A percentile compares a stretch with the other conserved stretches of the same genome.
Evolutionary conservation across 2,797 vertebrate genomes (phyloP).

Genomic region (Poecilia picta): DNA sequence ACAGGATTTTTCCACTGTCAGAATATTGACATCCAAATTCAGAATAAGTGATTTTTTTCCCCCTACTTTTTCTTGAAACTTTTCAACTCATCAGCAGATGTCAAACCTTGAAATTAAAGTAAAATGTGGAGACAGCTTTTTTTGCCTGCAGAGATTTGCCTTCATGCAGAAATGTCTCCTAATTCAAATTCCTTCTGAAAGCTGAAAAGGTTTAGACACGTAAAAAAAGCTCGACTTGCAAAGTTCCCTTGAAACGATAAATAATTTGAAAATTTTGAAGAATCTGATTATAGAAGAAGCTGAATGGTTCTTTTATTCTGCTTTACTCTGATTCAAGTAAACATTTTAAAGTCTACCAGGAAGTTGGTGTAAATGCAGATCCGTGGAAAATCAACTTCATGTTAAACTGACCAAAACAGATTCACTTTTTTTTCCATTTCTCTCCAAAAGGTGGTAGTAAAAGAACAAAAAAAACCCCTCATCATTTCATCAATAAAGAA

Average conservation of each 20-base stretch:
- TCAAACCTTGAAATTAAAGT: not conserved
- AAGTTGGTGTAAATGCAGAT: not conserved
- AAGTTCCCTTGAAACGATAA: not conserved
- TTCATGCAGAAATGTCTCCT: not conserved
- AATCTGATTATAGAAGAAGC: not conserved
- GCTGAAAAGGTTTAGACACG: not conserved
- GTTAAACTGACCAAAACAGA: not conserved
- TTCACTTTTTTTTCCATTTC: not conserved
- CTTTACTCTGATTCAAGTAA: not conserved
- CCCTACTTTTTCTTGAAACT: not conserved
- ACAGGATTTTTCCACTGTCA: too few species aligned
- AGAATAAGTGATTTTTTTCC: not conserved
- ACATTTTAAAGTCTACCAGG: not conserved
- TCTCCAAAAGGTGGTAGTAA: slow-evolving; percentile 26
- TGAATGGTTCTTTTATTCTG: not conserved
- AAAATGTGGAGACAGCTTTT: not conserved
- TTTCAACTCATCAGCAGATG: not conserved
- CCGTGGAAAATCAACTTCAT: not conserved
- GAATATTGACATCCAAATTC: too few species aligned
- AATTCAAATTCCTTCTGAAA: not conserved
- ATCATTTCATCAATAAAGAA: not conserved
- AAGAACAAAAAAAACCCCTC: not conserved
- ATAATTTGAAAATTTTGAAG: not conserved
- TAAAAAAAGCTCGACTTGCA: not conserved
- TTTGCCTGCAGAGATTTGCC: not conserved